Conservation (phyloP, 1,140 invertebrate genomes). For the Rhopalosiphum padi region DNA sequence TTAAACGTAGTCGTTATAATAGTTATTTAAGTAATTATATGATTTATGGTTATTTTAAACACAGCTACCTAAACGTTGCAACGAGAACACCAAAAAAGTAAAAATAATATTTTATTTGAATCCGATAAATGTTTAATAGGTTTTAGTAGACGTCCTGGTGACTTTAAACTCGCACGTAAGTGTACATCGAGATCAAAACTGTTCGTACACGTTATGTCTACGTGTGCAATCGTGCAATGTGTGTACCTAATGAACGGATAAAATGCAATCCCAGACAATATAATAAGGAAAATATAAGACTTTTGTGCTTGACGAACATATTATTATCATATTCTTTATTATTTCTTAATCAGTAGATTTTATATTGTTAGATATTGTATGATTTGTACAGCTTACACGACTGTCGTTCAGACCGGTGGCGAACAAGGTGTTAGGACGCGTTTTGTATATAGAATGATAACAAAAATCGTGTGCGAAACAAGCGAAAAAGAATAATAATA, state of each 20-base stretch:
- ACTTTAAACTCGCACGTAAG: neutral
- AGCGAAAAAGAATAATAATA: neutral
- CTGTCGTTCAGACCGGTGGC: neutral
- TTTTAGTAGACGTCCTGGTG: neutral
- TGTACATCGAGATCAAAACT: neutral
- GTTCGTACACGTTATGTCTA: neutral
- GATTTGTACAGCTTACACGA: neutral
- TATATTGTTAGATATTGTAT: neutral
- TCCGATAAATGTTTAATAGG: neutral
- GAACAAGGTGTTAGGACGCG: constrained; percentile 16
- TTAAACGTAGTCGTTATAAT: no score
- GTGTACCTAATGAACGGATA: neutral
- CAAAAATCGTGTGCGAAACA: neutral
- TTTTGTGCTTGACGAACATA: neutral
- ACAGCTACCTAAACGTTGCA: neutral
- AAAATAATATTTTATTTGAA: neutral
- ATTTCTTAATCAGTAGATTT: neutral
- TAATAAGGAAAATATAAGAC: neutral
- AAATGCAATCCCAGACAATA: neutral
- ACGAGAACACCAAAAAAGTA: neutral
- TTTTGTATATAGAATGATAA: neutral
- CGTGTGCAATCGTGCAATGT: neutral
- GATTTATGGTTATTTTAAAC: no score
- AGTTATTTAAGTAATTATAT: no score
- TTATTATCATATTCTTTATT: neutral